Conservation (phyloP, 1,140 invertebrate genomes). For the Zaprionus ornatus region DNA sequence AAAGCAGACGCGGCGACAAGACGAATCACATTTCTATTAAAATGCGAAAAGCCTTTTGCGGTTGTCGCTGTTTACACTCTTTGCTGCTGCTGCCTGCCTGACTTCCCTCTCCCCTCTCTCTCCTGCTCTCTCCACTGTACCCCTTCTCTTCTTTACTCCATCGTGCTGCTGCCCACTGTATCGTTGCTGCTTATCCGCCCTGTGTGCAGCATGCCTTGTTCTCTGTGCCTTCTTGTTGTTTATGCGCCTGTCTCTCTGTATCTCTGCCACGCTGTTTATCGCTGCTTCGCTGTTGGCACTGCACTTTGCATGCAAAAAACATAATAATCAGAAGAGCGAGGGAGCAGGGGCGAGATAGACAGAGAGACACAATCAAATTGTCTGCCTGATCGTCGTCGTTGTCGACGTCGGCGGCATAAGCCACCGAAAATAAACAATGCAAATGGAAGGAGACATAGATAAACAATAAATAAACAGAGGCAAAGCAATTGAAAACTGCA, state of each 20-base stretch:
- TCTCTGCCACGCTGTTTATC: slow-evolving; percentile 60
- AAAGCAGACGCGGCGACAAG: slow-evolving; percentile 33
- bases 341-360: slow-evolving; percentile 3
- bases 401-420: slow-evolving; percentile 39
- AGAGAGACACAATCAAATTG: slow-evolving; percentile 19
- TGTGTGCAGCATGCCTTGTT: slow-evolving; percentile 16
- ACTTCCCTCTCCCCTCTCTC: not conserved
- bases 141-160: not conserved
- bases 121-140: not conserved
- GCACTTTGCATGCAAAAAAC: slow-evolving; percentile 81
- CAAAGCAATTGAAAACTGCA: slow-evolving; percentile 76
- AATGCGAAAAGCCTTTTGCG: slow-evolving; percentile 80
- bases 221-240: slow-evolving; percentile 44
- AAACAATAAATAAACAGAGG: slow-evolving; percentile 60
- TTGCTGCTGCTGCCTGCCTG: slow-evolving; percentile 13
- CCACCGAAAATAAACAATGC: slow-evolving; percentile 73
- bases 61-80: slow-evolving; percentile 53
- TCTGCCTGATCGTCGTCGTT: slow-evolving; percentile 49
- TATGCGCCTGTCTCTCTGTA: slow-evolving; percentile 26
- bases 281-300: slow-evolving; percentile 64
- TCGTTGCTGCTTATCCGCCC: slow-evolving; percentile 27
- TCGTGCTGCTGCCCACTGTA: slow-evolving; percentile 8
- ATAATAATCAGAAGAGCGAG: slow-evolving; percentile 63
- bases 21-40: slow-evolving; percentile 79
- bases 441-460: slow-evolving; percentile 62